phyloP scores from a whole-genome alignment of 2,797 vertebrate species.

The Bradypus variegatus region DNA sequence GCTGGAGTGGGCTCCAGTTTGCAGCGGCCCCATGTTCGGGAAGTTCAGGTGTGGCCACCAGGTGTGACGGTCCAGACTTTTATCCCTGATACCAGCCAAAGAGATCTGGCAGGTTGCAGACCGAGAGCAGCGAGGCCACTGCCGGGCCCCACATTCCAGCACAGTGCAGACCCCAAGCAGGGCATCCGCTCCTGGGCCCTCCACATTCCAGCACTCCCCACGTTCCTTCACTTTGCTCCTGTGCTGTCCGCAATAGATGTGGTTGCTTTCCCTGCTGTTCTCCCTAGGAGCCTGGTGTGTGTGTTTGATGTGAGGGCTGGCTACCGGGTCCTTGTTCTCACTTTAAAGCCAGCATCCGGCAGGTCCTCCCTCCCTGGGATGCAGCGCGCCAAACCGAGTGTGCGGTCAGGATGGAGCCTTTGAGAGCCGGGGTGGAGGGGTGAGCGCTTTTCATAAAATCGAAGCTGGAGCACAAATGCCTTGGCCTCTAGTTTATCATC shows the following conservation, averaged over 20 bases:
- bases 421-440: background rate
- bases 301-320: background rate
- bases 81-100: background rate
- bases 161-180: slow-evolving; percentile 35
- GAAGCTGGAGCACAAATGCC: slow-evolving; percentile 48
- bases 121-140: slow-evolving; percentile 31
- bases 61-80: slow-evolving; percentile 57
- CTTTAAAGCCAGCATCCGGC: slow-evolving; percentile 43
- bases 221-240: background rate
- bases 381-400: background rate
- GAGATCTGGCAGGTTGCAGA: background rate
- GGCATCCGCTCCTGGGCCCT: slow-evolving; percentile 32
- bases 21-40: background rate
- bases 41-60: slow-evolving; percentile 42
- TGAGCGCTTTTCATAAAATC: slow-evolving; percentile 47
- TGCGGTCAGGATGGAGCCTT: background rate
- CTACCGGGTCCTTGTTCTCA: slow-evolving; percentile 54
- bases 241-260: background rate
- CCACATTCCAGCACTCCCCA: background rate
- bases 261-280: background rate
- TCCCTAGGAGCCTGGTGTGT: background rate
- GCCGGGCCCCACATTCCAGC: background rate
- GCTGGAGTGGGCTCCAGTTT: background rate
- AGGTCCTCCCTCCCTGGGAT: background rate
- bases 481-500: slow-evolving; percentile 62